Conservation (phyloP, 2,888 invertebrate genomes). For the Eretmocerus hayati region DNA sequence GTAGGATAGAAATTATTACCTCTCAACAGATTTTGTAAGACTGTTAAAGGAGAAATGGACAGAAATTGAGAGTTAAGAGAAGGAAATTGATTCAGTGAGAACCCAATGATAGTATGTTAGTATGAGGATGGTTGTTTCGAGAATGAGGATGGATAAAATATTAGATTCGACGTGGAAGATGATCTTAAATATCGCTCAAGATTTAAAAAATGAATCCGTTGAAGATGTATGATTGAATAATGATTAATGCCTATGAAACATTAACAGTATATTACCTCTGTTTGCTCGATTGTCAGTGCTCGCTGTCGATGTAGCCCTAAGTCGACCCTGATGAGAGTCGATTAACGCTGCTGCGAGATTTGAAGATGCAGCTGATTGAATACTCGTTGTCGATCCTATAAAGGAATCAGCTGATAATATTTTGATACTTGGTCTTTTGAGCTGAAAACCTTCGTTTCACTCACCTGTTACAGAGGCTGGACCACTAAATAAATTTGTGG, state of each 20-base stretch:
- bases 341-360: constrained; percentile 55
- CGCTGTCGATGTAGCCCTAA: constrained; percentile 38
- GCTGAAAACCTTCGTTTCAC: no score
- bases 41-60: constrained; percentile 34
- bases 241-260: no score
- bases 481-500: constrained; percentile 49
- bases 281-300: constrained; percentile 43
- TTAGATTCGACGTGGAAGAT: no score
- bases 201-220: constrained; percentile 19
- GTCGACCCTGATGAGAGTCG: constrained; percentile 50
- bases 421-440: neutral
- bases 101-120: no score
- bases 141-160: no score
- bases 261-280: constrained; percentile 44
- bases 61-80: constrained; percentile 11
- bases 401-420: neutral
- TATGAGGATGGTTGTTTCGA: no score
- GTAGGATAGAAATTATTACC: constrained; percentile 33
- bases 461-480: constrained; percentile 43
- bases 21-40: constrained; percentile 41
- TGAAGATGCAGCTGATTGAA: constrained; percentile 48
- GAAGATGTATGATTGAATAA: constrained; percentile 4
- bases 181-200: no score
- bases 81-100: neutral
- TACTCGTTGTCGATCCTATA: constrained; percentile 43